These are phyloP conservation scores for Sinocyclocheilus maitianheensis DNA, from an alignment of 2,113 vertebrate genomes.

Conservation along the genomic window DNA sequence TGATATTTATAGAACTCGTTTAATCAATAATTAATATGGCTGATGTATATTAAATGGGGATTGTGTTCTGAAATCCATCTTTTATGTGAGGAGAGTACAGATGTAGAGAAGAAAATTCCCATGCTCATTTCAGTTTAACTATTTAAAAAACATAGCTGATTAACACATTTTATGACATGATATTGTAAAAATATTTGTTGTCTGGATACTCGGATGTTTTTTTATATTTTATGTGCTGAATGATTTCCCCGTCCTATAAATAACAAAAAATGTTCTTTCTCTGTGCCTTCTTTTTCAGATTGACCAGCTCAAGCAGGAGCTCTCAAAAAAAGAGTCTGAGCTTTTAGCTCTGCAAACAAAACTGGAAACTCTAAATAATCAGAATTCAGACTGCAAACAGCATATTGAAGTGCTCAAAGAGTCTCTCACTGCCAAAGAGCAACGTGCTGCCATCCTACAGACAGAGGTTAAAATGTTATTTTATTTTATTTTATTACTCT, in stretches of 20 bases:
- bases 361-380: slow-evolving; percentile 98
- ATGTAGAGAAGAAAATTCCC: not conserved
- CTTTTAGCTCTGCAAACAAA: slow-evolving; percentile 99
- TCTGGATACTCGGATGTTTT: not conserved
- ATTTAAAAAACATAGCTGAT: not conserved
- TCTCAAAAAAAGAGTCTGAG: slow-evolving; percentile 99
- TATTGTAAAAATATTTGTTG: not conserved
- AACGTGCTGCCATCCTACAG: slow-evolving; percentile 98
- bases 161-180: not conserved
- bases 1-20: slow-evolving; percentile 69
- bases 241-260: not conserved
- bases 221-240: not conserved
- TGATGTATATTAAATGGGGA: slow-evolving; percentile 73
- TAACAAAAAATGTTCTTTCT: not conserved
- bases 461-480: slow-evolving; percentile 82
- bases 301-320: slow-evolving; percentile 96
- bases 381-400: slow-evolving; percentile 99
- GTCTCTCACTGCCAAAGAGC: slow-evolving; percentile 99
- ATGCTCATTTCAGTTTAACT: not conserved
- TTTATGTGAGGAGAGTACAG: not conserved
- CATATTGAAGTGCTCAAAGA: slow-evolving; percentile 99
- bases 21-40: slow-evolving; percentile 72
- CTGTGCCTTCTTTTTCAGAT: slow-evolving; percentile 74
- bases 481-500: too few relatives aligned
- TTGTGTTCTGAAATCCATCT: slow-evolving; percentile 49